These are phyloP conservation scores for Micronisus gabar DNA, from an alignment of 2,113 vertebrate species.

Conservation along the genomic window DNA sequence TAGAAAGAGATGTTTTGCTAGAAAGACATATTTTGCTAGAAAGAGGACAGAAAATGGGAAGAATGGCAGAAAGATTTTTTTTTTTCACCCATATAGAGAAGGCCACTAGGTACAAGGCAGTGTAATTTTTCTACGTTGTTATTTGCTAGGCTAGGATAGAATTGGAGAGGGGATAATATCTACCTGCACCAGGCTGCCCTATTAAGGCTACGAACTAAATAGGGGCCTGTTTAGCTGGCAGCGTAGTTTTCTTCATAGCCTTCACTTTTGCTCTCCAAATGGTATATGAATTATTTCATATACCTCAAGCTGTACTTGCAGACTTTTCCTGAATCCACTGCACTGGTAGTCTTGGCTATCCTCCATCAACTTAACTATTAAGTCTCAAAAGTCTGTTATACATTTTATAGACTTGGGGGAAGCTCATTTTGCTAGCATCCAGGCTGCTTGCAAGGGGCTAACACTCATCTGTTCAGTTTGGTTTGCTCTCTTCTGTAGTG, in stretches of 20 bases:
- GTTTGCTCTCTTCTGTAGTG: background rate
- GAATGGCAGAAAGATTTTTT: background rate
- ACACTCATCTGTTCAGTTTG: background rate
- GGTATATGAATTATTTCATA: background rate
- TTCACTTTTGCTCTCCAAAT: background rate
- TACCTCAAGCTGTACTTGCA: background rate
- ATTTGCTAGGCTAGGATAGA: background rate
- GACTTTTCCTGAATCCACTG: background rate
- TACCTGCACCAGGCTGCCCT: background rate
- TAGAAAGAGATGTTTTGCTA: background rate
- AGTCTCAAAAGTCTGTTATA: slow-evolving; percentile 2
- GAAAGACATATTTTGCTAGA: background rate
- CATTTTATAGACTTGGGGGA: background rate
- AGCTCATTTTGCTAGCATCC: background rate
- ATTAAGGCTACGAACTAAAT: background rate
- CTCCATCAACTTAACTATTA: background rate
- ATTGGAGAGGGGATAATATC: background rate
- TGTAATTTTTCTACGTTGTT: background rate
- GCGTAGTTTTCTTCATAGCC: background rate
- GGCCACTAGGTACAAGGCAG: background rate
- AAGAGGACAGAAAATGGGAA: background rate
- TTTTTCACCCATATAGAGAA: background rate
- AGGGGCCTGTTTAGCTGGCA: background rate
- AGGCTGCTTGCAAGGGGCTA: background rate
- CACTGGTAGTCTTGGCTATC: slow-evolving; percentile 23